Conservation (phyloP, 1,140 invertebrate genomes). For the Bombyx mandarina region DNA sequence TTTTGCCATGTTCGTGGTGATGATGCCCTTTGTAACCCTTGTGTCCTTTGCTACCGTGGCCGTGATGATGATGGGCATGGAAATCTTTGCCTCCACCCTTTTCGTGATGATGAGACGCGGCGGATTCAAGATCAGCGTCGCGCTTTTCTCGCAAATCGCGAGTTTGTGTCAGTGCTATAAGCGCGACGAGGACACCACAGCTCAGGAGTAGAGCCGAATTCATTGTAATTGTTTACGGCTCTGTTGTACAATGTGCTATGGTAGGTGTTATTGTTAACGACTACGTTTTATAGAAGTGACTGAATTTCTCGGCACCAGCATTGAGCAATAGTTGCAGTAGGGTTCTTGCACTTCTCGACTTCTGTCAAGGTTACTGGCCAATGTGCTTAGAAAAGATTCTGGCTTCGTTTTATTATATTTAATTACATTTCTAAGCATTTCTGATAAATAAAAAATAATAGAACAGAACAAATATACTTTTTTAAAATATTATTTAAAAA, state of each 20-base stretch:
- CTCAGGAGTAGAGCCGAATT: slow-evolving; percentile 31
- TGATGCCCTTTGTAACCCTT: slow-evolving; percentile 75
- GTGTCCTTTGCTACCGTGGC: slow-evolving; percentile 67
- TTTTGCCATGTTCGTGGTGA: slow-evolving; percentile 77
- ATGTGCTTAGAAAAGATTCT: slow-evolving; percentile 1
- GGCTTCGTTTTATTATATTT: slow-evolving; percentile 2
- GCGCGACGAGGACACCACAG: slow-evolving; percentile 26
- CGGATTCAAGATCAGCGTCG: slow-evolving; percentile 40
- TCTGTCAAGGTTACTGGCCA: slow-evolving; percentile 36
- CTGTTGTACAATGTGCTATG: slow-evolving; percentile 32
- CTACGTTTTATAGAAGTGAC: slow-evolving; percentile 51
- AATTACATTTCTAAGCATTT: not conserved
- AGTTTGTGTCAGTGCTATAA: slow-evolving; percentile 27
- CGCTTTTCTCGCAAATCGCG: slow-evolving; percentile 38
- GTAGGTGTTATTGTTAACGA: slow-evolving; percentile 24
- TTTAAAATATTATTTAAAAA: too few relatives aligned
- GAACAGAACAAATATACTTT: too few relatives aligned
- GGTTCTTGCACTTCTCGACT: slow-evolving; percentile 25
- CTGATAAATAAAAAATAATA: not conserved
- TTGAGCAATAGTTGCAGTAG: slow-evolving; percentile 44
- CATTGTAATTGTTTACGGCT: slow-evolving; percentile 34
- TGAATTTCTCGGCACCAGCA: slow-evolving; percentile 35
- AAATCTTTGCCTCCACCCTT: slow-evolving; percentile 66
- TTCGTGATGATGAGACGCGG: slow-evolving; percentile 49
- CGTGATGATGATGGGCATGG: slow-evolving; percentile 56